Evolutionary conservation across 2,797 vertebrate genomes (phyloP).

Genomic region (Schizothorax lantsangensis): DNA sequence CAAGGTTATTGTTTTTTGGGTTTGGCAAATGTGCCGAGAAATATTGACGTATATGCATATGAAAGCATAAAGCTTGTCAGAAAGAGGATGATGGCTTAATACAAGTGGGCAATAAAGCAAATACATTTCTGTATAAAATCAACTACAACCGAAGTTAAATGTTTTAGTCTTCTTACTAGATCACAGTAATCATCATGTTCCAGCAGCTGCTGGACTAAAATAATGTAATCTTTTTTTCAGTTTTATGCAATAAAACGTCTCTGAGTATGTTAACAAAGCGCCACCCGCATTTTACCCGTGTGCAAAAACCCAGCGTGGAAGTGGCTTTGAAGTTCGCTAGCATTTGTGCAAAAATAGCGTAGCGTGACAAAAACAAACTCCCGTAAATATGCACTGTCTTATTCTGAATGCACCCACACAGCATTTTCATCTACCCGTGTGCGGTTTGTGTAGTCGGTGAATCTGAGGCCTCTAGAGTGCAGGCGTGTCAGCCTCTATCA

Average conservation of each 20-base stretch:
- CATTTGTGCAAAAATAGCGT: conserved; percentile 49
- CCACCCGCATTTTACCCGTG: neutral
- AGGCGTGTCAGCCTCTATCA: conserved; percentile 56
- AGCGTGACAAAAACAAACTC: conserved; percentile 45
- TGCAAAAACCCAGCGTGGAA: neutral
- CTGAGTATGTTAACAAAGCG: neutral
- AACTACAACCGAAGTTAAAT: neutral
- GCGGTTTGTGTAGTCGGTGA: conserved; percentile 57
- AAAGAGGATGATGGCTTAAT: neutral
- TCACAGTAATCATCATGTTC: neutral
- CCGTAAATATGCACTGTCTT: conserved; percentile 26
- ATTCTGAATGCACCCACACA: conserved; percentile 48
- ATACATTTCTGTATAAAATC: neutral
- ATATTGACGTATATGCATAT: neutral
- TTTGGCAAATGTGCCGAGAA: conserved; percentile 28
- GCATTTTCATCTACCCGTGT: conserved; percentile 51
- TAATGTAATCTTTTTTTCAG: neutral
- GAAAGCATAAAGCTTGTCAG: neutral
- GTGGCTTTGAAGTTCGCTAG: conserved; percentile 36
- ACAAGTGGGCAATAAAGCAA: neutral
- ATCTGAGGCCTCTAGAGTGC: conserved; percentile 49
- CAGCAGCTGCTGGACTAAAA: conserved; percentile 4
- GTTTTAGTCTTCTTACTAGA: neutral
- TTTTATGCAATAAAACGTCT: conserved; percentile 3
- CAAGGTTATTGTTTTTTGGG: neutral